phyloP scores from a whole-genome alignment of 92 coral and sea anemone genomes.

The Blastomussa wellsi region DNA sequence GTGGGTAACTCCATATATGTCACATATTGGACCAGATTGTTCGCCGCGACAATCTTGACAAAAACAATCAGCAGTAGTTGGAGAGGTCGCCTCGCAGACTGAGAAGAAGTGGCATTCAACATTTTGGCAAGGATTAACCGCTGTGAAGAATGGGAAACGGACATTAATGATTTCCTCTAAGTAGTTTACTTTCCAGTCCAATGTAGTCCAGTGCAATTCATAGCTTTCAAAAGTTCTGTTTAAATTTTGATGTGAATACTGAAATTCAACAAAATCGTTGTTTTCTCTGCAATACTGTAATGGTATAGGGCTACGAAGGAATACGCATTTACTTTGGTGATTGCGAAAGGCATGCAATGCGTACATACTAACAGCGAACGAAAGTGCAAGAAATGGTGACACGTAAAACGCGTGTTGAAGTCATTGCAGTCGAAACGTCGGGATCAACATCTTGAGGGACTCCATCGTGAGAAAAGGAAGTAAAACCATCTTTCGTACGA shows the following conservation, averaged over 20 bases:
- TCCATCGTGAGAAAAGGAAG: no score
- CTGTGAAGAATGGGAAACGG: constrained; percentile 28
- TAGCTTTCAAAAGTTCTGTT: neutral
- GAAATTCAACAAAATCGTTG: no score
- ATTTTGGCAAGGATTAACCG: constrained; percentile 69
- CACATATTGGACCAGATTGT: constrained; percentile 41
- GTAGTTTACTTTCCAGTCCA: neutral
- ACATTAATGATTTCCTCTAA: neutral
- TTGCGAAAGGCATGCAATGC: neutral
- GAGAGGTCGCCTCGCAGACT: constrained; percentile 37
- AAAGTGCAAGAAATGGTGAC: no score
- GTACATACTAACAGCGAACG: no score
- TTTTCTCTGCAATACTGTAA: no score
- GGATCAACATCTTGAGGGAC: no score
- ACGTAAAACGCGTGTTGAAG: no score
- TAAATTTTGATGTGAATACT: no score
- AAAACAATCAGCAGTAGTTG: constrained; percentile 46
- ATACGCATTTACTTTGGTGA: no score
- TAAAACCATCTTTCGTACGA: no score
- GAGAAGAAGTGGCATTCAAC: constrained; percentile 47
- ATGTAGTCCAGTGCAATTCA: neutral
- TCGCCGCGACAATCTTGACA: constrained; percentile 40
- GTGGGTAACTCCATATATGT: constrained; percentile 55
- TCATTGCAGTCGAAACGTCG: no score
- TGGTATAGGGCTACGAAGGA: no score